Conservation (phyloP, 2,888 invertebrate genomes). For the Patella ulyssiponensis region DNA sequence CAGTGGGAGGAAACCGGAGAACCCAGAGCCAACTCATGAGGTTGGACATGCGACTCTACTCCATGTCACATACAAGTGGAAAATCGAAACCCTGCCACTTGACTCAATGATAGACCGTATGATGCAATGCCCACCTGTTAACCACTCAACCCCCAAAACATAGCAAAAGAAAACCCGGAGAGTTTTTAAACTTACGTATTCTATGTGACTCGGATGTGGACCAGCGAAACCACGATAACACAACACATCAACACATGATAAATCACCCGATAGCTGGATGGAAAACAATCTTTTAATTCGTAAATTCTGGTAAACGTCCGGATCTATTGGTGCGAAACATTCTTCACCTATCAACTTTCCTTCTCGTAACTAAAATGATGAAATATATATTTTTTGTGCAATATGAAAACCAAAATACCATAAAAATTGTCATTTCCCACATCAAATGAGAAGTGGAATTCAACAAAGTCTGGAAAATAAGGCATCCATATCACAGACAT, state of each 20-base stretch:
- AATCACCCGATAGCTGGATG: constrained; percentile 33
- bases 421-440: neutral
- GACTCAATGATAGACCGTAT: no score
- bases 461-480: no score
- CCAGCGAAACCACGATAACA: constrained; percentile 36
- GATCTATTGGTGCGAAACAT: constrained; percentile 43
- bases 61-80: no score
- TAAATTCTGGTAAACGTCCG: constrained; percentile 41
- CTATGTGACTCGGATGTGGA: constrained; percentile 17
- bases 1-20: no score
- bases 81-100: no score
- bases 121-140: no score
- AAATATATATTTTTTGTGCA: constrained; percentile 5
- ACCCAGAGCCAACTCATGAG: no score
- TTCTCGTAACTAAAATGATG: constrained; percentile 38
- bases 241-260: constrained; percentile 23
- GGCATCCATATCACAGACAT: no score
- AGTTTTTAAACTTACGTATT: constrained; percentile 3
- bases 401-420: neutral
- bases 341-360: constrained; percentile 41
- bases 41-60: no score
- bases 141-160: no score
- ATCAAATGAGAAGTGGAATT: no score
- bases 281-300: constrained; percentile 43
- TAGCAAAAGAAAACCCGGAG: no score